A percentile compares a stretch with the other conserved stretches of the same genome.
Evolutionary conservation across 2,888 invertebrate species (phyloP).

Genomic region (Agriopis leucophaearia): DNA sequence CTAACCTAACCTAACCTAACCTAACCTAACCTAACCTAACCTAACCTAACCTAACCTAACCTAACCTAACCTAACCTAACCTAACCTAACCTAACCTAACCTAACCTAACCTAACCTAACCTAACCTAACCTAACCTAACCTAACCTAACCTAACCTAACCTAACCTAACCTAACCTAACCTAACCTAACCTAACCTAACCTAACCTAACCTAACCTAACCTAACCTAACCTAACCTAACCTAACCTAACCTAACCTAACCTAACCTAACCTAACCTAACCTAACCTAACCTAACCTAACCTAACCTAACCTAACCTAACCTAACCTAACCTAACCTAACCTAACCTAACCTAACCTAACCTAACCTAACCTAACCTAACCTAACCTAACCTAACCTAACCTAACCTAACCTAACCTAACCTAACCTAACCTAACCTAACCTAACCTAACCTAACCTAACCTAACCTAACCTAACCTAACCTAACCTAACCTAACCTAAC

Average conservation of each 20-base stretch:
- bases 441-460: too few relatives aligned
- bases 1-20: slow-evolving; percentile 5
- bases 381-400: too few relatives aligned
- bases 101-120: slow-evolving; percentile 28
- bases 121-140: slow-evolving; percentile 27
- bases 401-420: too few relatives aligned
- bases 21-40: slow-evolving; percentile 5
- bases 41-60: slow-evolving; percentile 5
- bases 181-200: slow-evolving; percentile 26
- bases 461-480: too few relatives aligned
- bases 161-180: slow-evolving; percentile 25
- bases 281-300: slow-evolving; percentile 36
- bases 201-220: slow-evolving; percentile 26
- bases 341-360: too few relatives aligned
- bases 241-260: slow-evolving; percentile 2
- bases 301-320: slow-evolving; percentile 35
- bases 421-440: too few relatives aligned
- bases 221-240: slow-evolving; percentile 8
- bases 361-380: too few relatives aligned
- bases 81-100: slow-evolving; percentile 26
- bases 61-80: slow-evolving; percentile 10
- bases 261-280: slow-evolving; percentile 32
- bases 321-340: slow-evolving; percentile 10
- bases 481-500: too few relatives aligned
- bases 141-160: slow-evolving; percentile 9